These are phyloP conservation scores for Beroe forskalii DNA, from an alignment of 37 sponge, comb jelly and placozoan species.

Conservation along the genomic window DNA sequence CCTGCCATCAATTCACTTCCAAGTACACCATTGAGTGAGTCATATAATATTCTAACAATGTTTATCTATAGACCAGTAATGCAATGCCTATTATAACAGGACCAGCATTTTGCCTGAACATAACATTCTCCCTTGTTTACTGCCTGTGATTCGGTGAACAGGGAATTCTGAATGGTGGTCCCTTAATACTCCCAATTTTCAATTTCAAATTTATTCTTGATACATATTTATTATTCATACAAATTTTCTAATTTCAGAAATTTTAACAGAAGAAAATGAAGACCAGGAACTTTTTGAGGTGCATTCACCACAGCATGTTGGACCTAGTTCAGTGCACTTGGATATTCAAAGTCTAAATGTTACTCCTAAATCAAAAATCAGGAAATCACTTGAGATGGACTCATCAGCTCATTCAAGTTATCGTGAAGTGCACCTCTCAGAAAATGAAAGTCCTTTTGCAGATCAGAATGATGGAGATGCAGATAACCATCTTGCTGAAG, in stretches of 20 bases:
- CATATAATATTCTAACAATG: neutral
- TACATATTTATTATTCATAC: no score
- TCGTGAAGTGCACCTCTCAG: neutral
- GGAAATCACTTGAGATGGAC: neutral
- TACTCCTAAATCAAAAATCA: conserved; percentile 20
- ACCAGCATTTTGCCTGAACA: no score
- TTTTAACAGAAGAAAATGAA: neutral
- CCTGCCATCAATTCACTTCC: neutral
- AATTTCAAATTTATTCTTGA: no score
- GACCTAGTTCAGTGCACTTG: neutral
- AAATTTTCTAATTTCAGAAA: no score
- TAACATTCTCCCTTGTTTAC: no score
- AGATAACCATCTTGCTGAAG: neutral
- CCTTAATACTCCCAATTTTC: neutral
- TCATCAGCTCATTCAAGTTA: neutral
- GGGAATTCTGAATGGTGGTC: no score
- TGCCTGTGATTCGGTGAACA: no score
- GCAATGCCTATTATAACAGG: no score
- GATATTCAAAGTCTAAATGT: neutral
- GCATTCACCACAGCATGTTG: neutral
- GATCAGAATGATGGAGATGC: no score
- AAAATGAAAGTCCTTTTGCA: no score
- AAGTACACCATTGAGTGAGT: conserved; percentile 14
- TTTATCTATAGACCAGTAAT: no score
- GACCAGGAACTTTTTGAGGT: neutral